These are phyloP conservation scores for Rhorus exstirpatorius DNA, from an alignment of 2,888 invertebrate species.

Conservation along the genomic window DNA sequence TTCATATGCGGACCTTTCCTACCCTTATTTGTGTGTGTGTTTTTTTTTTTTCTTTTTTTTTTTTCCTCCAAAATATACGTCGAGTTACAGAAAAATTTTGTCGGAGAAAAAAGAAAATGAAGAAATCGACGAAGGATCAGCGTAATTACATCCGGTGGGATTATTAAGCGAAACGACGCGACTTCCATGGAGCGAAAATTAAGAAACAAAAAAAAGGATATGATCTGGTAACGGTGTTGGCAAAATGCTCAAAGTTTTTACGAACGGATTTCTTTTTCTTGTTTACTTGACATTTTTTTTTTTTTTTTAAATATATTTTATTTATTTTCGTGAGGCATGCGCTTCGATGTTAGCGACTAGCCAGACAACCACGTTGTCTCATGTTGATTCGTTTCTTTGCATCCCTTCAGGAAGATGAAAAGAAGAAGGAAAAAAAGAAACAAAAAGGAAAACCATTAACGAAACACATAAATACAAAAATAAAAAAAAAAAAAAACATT, in stretches of 20 bases:
- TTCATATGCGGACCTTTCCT: constrained; percentile 1
- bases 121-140: neutral
- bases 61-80: neutral
- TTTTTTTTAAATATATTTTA: constrained; percentile 14
- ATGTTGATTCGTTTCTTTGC: constrained; percentile 67
- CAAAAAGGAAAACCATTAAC: constrained; percentile 39
- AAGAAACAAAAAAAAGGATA: constrained; percentile 6
- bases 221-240: constrained; percentile 46
- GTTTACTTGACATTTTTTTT: constrained; percentile 8
- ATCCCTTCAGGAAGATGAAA: constrained; percentile 49
- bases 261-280: constrained; percentile 25
- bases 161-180: neutral
- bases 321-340: constrained; percentile 78
- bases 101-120: neutral
- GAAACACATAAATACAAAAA: constrained; percentile 36
- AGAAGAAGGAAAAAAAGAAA: constrained; percentile 20
- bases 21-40: neutral
- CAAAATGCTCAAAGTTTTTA: constrained; percentile 41
- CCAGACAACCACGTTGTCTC: constrained; percentile 68
- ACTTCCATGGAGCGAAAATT: neutral
- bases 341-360: constrained; percentile 80
- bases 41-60: neutral
- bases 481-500: constrained; percentile 32
- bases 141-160: neutral
- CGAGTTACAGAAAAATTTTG: neutral